Percentiles rank a stretch among this genome's conserved stretches.
phyloP scores from a whole-genome alignment of 2,797 vertebrate genomes.

The Poliocrania exsul region DNA sequence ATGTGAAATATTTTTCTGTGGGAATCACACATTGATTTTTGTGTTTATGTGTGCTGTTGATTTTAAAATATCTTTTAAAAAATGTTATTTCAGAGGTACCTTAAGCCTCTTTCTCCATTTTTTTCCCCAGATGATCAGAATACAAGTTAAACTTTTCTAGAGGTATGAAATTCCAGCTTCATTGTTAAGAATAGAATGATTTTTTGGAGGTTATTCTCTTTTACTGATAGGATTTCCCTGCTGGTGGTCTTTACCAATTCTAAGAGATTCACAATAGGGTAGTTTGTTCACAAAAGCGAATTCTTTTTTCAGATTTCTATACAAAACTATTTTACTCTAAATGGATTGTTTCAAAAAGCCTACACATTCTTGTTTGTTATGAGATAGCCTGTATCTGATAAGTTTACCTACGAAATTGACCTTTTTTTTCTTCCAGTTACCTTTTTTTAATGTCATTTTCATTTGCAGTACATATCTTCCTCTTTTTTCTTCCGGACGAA shows the following conservation, averaged over 20 bases:
- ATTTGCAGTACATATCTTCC: conserved; percentile 4
- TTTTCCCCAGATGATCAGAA: background rate
- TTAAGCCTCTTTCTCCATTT: background rate
- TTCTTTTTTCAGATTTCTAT: conserved; percentile 62
- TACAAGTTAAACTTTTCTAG: background rate
- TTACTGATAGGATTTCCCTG: conserved; percentile 2
- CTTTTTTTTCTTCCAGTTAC: background rate
- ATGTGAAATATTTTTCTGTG: conserved; percentile 16
- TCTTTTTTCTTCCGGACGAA: background rate
- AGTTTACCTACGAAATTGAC: background rate
- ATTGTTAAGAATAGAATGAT: background rate
- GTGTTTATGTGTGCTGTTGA: background rate
- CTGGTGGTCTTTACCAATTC: conserved; percentile 63
- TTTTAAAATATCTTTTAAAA: background rate
- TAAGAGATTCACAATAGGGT: background rate
- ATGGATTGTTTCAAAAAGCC: conserved; percentile 62
- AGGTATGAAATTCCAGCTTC: background rate
- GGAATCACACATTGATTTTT: background rate
- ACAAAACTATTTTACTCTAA: conserved; percentile 70
- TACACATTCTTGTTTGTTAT: conserved; percentile 2
- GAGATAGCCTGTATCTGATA: background rate
- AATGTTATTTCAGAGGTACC: background rate
- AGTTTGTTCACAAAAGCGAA: conserved; percentile 15
- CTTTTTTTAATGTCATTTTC: background rate
- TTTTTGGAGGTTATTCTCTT: background rate